Conservation (phyloP, 2,797 vertebrate genomes). For the Bradypodion ventrale region DNA sequence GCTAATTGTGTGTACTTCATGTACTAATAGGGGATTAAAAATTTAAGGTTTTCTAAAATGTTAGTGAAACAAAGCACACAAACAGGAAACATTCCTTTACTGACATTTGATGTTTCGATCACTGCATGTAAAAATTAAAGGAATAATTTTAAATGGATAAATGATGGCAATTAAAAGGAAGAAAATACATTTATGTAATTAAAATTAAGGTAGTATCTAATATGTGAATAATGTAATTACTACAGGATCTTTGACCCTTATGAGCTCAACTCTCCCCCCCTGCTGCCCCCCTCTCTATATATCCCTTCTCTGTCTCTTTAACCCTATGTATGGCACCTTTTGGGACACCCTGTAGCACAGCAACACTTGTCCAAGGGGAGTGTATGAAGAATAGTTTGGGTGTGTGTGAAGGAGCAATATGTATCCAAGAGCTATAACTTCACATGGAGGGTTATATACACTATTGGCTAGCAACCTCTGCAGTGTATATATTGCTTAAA, state of each 20-base stretch:
- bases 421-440: neutral
- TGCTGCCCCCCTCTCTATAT: conserved; percentile 42
- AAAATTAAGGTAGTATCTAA: conserved; percentile 74
- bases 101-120: conserved; percentile 72
- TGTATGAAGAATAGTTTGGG: neutral
- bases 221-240: conserved; percentile 74
- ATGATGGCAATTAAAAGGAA: conserved; percentile 75
- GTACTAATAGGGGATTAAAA: conserved; percentile 78
- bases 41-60: conserved; percentile 73
- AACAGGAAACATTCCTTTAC: conserved; percentile 70
- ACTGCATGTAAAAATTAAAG: conserved; percentile 76
- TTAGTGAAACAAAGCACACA: conserved; percentile 74
- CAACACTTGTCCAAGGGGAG: neutral
- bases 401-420: neutral
- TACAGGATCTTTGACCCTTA: conserved; percentile 39
- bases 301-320: conserved; percentile 25
- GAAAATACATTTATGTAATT: conserved; percentile 77
- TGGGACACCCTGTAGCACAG: too few species aligned
- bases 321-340: too few species aligned
- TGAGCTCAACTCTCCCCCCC: conserved; percentile 38
- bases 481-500: neutral
- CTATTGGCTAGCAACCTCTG: neutral
- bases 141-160: conserved; percentile 76
- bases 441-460: neutral
- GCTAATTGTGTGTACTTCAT: conserved; percentile 74